Evolutionary conservation across 1,140 invertebrate species (phyloP).

Genomic region (Procambarus virginalis): DNA sequence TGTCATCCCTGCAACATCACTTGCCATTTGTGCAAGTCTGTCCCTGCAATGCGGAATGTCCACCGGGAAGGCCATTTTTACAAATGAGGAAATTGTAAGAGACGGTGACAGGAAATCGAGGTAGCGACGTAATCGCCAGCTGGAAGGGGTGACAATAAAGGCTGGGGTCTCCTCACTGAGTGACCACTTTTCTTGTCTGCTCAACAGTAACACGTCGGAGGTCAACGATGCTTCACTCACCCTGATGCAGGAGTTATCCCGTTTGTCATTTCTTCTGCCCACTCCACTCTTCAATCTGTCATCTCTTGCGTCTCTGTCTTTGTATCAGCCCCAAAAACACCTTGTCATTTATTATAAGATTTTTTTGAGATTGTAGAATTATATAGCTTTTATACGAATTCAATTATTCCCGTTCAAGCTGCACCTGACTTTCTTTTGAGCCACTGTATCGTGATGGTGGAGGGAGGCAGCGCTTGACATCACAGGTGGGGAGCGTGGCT

Average conservation of each 20-base stretch:
- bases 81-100: not conserved
- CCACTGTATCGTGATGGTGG: not conserved
- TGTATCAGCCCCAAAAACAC: not conserved
- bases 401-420: not conserved
- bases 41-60: too few species aligned
- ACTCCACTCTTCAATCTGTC: not conserved
- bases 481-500: not conserved
- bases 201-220: not conserved
- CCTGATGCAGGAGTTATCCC: not conserved
- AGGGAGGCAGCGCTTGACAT: not conserved
- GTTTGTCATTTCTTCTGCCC: not conserved
- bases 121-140: too few species aligned
- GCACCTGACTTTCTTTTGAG: not conserved
- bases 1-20: too few species aligned
- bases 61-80: not conserved
- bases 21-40: too few species aligned
- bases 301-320: not conserved
- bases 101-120: not conserved
- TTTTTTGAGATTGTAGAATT: conserved; percentile 16
- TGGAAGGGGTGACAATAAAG: not conserved
- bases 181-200: not conserved
- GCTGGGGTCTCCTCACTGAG: not conserved
- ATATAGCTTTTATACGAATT: conserved; percentile 46
- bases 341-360: not conserved
- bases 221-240: not conserved